Evolutionary conservation across 2,888 invertebrate genomes (phyloP).

Genomic region (Eristalis intricaria): DNA sequence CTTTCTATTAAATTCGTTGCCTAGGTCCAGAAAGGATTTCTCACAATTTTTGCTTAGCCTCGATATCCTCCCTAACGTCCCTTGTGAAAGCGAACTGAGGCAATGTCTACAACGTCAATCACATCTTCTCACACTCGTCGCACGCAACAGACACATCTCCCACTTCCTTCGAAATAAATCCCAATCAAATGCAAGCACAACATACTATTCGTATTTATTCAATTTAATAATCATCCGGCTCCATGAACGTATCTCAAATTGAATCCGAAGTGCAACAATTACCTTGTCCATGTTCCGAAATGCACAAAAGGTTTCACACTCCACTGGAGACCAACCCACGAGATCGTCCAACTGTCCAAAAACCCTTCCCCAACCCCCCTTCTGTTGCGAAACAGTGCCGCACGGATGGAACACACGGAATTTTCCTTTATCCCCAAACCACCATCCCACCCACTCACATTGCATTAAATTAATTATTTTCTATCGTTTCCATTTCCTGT

Average conservation of each 20-base stretch:
- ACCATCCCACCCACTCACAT: slow-evolving; percentile 43
- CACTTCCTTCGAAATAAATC: background rate
- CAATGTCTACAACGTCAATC: no score
- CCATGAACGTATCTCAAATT: slow-evolving; percentile 8
- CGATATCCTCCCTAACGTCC: no score
- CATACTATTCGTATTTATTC: background rate
- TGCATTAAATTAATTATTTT: slow-evolving; percentile 72
- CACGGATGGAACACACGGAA: slow-evolving; percentile 40
- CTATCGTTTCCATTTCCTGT: slow-evolving; percentile 71
- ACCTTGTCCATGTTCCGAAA: slow-evolving; percentile 47
- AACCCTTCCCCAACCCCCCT: slow-evolving; percentile 33
- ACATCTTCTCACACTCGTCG: no score
- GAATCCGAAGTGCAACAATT: slow-evolving; percentile 66
- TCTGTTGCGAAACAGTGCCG: no score
- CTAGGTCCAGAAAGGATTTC: no score
- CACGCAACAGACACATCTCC: no score
- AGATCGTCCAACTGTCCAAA: slow-evolving; percentile 39
- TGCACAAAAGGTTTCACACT: slow-evolving; percentile 70
- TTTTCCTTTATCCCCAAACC: slow-evolving; percentile 54
- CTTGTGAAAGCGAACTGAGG: no score
- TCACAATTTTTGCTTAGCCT: no score
- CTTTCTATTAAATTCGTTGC: no score
- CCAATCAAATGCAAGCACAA: background rate
- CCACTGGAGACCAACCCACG: slow-evolving; percentile 67
- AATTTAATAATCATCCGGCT: background rate